Evolutionary conservation across 2,113 vertebrate genomes (phyloP).

Genomic region (Pollimyrus isidori): DNA sequence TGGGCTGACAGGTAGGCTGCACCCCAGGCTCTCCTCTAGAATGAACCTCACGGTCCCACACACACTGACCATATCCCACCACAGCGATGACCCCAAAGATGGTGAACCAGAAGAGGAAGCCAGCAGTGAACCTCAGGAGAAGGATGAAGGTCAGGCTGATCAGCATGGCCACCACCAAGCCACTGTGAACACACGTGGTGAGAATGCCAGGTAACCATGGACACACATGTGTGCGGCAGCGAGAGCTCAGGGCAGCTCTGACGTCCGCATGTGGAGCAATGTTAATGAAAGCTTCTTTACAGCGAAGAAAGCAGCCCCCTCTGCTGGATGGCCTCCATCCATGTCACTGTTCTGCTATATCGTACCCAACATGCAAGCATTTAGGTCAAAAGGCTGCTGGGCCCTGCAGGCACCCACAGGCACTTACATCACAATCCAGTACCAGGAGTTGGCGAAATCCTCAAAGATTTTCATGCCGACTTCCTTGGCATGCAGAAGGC

Average conservation of each 20-base stretch:
- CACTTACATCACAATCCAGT: conserved; percentile 92
- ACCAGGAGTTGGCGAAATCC: conserved; percentile 87
- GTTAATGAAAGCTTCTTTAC: background rate
- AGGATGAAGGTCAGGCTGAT: conserved; percentile 84
- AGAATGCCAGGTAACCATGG: background rate
- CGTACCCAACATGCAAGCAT: background rate
- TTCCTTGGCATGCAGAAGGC: conserved; percentile 74
- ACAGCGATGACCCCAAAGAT: conserved; percentile 72
- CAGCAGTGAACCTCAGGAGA: conserved; percentile 78
- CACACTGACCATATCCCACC: conserved; percentile 72
- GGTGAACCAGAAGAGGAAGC: conserved; percentile 84
- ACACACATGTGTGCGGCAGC: background rate
- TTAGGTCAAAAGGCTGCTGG: background rate
- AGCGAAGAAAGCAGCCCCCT: background rate
- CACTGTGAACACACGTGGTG: conserved; percentile 53
- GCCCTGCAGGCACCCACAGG: background rate
- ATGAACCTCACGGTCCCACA: background rate
- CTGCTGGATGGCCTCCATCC: background rate
- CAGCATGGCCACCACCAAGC: conserved; percentile 79
- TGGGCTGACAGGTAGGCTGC: background rate
- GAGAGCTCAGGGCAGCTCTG: background rate
- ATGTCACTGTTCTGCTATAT: background rate
- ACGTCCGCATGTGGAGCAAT: background rate
- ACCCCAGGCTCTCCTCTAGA: background rate
- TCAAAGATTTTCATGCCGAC: conserved; percentile 84